Evolutionary conservation across 2,797 vertebrate genomes (phyloP), one percentile per base, ranked within the genome.

Genomic region (Lacerta viridis): DNA sequence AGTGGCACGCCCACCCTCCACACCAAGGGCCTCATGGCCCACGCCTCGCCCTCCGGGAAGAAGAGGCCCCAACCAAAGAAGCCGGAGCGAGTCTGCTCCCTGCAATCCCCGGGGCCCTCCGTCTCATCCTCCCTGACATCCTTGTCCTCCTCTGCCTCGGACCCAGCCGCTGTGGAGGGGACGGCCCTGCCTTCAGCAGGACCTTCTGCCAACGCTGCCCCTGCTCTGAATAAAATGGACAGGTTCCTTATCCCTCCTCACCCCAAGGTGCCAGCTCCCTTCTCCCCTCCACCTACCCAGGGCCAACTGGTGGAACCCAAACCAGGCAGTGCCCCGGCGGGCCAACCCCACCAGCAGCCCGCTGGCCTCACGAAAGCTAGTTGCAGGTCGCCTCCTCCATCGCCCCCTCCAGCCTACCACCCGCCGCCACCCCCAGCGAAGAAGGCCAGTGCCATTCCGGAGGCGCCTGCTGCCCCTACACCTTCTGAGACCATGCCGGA

Each of bases 1-100:
- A 99, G 98, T 15, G 99, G 98, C 71, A 99, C 99, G 0, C 99
- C 99, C 10, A 99, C 98, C 0, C 97, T 99, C 89, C 98, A 98
- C 71, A 94, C 97, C 66, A 98, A 98, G 96, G 97, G 96, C 17
- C 96, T 98, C 61, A 74, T 93, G 46, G 93, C 92, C 84, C 95
- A 96, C 1, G 92, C 97, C 0, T 88, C 96, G 1, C 98, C 98
- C 39, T 98, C 98, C 0, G 97, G 98, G 76, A 97, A 96, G 93
- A 96, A 95, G 83, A 98, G 96, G 82, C 95, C 95, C 74, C 98
- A 97, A 89, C 98, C 98, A 0, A 94, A 96, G 87, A 99, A 99
- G 93, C 98, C 98, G 0, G 98, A 98, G 77, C 96, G 98, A 50
- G 94, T 97, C 0, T 95, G 95, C 87, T 98, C 98, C 55, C 96